Evolutionary conservation across 2,888 invertebrate genomes (phyloP).

Genomic region (Sipha maydis): DNA sequence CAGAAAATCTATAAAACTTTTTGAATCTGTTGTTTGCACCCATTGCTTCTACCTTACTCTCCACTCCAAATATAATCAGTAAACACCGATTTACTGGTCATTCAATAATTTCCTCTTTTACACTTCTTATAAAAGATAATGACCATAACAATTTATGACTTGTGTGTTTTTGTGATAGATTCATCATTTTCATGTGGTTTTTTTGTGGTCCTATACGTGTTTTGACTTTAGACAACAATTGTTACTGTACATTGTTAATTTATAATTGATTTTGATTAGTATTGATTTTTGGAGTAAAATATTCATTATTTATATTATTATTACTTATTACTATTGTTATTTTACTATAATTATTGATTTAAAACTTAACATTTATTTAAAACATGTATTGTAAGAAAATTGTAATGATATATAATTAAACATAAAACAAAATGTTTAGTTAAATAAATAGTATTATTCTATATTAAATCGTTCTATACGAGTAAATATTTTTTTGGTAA

Average conservation of each 20-base stretch:
- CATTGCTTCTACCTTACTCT: neutral
- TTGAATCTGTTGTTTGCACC: no score
- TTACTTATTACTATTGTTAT: no score
- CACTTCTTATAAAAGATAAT: neutral
- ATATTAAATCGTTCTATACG: no score
- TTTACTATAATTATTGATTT: no score
- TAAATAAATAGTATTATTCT: no score
- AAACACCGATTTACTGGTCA: slow-evolving; percentile 33
- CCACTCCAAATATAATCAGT: neutral
- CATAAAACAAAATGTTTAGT: no score
- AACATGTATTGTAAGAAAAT: no score
- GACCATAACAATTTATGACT: slow-evolving; percentile 32
- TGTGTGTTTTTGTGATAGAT: slow-evolving; percentile 37
- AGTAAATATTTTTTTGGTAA: no score
- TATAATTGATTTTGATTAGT: neutral
- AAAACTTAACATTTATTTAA: no score
- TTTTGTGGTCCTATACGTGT: slow-evolving; percentile 7
- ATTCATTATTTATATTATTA: no score
- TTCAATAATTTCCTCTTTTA: neutral
- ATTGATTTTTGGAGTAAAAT: no score
- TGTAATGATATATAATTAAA: no score
- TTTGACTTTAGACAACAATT: neutral
- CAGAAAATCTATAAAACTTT: slow-evolving; percentile 35
- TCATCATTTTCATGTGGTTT: slow-evolving; percentile 26
- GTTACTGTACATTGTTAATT: neutral